phyloP scores from a whole-genome alignment of 2,113 vertebrate species.

The Poeciliopsis retropinna region DNA sequence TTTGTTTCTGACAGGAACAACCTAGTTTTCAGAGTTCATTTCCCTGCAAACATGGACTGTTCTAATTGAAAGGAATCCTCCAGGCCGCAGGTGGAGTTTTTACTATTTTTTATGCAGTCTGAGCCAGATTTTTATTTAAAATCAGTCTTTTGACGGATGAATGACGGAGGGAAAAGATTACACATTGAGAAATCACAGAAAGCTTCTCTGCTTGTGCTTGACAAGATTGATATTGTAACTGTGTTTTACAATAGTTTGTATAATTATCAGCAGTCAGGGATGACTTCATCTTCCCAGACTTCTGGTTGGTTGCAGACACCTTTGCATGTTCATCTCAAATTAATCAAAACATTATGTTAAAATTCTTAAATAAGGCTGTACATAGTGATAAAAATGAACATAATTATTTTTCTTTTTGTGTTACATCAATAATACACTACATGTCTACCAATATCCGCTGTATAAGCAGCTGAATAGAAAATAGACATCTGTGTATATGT shows the following conservation, averaged over 20 bases:
- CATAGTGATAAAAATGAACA: no score
- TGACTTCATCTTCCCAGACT: no score
- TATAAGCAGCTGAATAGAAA: no score
- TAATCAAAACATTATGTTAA: no score
- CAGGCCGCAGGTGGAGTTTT: slow-evolving; percentile 22
- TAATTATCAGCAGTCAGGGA: neutral
- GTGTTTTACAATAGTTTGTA: neutral
- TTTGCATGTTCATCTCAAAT: no score
- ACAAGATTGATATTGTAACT: slow-evolving; percentile 2
- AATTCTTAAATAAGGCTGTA: no score
- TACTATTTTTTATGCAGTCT: slow-evolving; percentile 7
- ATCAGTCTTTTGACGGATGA: slow-evolving; percentile 37
- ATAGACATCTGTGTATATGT: no score
- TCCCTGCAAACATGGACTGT: slow-evolving; percentile 34
- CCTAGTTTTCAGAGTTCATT: slow-evolving; percentile 43
- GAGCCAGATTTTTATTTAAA: slow-evolving; percentile 60
- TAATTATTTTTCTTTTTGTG: no score
- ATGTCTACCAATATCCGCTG: no score
- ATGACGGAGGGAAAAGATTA: slow-evolving; percentile 1
- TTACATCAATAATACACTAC: no score
- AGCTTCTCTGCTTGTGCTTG: neutral
- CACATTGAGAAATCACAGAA: slow-evolving; percentile 13
- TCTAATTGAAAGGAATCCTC: slow-evolving; percentile 51
- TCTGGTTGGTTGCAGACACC: no score
- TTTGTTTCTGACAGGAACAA: slow-evolving; percentile 2